Percentiles rank a stretch among this genome's conserved stretches.
Conservation (phyloP, 2,113 vertebrate genomes). For the Calidris pygmaea region DNA sequence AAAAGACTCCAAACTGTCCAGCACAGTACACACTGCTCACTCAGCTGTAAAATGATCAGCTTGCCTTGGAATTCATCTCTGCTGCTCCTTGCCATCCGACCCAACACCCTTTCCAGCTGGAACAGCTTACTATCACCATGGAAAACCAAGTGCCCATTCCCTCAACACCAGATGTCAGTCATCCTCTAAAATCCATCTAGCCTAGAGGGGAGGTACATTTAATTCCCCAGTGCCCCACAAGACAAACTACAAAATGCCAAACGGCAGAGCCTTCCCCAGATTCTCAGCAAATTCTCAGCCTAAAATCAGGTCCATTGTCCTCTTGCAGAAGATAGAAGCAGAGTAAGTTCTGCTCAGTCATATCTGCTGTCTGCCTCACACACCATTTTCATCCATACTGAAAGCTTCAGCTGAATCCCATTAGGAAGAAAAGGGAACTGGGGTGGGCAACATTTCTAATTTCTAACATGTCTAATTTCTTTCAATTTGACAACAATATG, state of each 20-base stretch:
- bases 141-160: slow-evolving; percentile 47
- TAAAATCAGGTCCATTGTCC: not conserved
- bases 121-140: not conserved
- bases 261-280: not conserved
- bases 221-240: not conserved
- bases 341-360: not conserved
- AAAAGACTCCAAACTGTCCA: not conserved
- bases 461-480: slow-evolving; percentile 33
- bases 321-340: not conserved
- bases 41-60: slow-evolving; percentile 50
- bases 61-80: slow-evolving; percentile 50
- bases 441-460: not conserved
- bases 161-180: slow-evolving; percentile 59
- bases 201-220: not conserved
- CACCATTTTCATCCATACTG: not conserved
- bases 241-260: slow-evolving; percentile 14
- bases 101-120: slow-evolving; percentile 53
- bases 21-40: slow-evolving; percentile 3
- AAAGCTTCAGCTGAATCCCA: slow-evolving; percentile 28
- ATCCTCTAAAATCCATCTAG: slow-evolving; percentile 36
- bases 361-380: not conserved
- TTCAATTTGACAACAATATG: slow-evolving; percentile 32
- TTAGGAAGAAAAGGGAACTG: not conserved
- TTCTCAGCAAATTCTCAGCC: not conserved
- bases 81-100: slow-evolving; percentile 37